These are phyloP conservation scores for Drosophila murphyi DNA, from an alignment of 1,140 invertebrate genomes.

Conservation along the genomic window DNA sequence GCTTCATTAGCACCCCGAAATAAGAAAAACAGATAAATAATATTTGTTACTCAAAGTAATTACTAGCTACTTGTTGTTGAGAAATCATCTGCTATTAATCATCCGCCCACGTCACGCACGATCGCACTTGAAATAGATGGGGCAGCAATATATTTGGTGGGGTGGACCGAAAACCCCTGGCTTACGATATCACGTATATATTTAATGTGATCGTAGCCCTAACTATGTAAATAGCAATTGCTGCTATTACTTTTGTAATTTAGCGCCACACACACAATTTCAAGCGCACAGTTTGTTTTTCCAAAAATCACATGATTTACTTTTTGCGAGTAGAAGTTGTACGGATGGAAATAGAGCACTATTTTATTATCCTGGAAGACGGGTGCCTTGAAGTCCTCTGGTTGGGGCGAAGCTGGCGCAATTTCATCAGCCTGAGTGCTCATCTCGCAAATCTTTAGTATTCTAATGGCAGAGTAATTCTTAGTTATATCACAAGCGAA, in stretches of 20 bases:
- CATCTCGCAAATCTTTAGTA: slow-evolving; percentile 19
- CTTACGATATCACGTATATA: slow-evolving; percentile 54
- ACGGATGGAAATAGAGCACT: slow-evolving; percentile 89
- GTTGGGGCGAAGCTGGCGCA: slow-evolving; percentile 18
- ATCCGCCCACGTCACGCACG: slow-evolving; percentile 45
- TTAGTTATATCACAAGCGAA: slow-evolving; percentile 33
- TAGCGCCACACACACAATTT: slow-evolving; percentile 29
- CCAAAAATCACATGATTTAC: slow-evolving; percentile 80
- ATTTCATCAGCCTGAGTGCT: slow-evolving; percentile 49
- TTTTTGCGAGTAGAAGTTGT: slow-evolving; percentile 92
- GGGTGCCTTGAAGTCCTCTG: slow-evolving; percentile 70
- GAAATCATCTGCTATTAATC: background rate
- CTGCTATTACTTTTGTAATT: slow-evolving; percentile 56
- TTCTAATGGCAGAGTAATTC: background rate
- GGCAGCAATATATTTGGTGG: background rate
- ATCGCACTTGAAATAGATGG: slow-evolving; percentile 32
- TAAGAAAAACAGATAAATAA: slow-evolving; percentile 43
- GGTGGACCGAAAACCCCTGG: background rate
- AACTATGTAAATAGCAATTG: slow-evolving; percentile 37
- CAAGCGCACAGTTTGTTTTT: slow-evolving; percentile 12
- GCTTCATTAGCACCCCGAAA: slow-evolving; percentile 58
- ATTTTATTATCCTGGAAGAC: slow-evolving; percentile 84
- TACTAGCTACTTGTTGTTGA: slow-evolving; percentile 21
- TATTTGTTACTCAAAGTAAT: slow-evolving; percentile 22
- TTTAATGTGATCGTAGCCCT: slow-evolving; percentile 22